Base-by-base conservation (phyloP, 2,113 vertebrate genomes). In the Ardeotis arabs region DNA sequence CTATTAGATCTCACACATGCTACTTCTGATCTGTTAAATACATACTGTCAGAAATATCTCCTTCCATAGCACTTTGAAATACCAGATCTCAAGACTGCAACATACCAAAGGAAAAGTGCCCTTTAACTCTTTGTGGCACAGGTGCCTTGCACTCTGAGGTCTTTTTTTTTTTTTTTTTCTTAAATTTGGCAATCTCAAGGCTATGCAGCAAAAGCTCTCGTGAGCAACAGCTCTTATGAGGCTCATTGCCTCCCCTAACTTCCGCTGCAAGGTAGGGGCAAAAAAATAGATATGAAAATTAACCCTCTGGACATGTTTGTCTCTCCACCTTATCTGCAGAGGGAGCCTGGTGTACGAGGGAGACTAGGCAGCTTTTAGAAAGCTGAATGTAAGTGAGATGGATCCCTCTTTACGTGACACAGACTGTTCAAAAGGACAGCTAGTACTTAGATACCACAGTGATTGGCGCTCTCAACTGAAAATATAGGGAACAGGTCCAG, bases 381-480 rank as follows among this genome's bases (percentile, higher is more conserved):
- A 56, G 29, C 23, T 56, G 52, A 47, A 41, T 63, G 3, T 29
- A 35, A 76, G 39, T 3, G 0, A 67, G 60, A 49, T 66, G 45
- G n/a, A 79, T 76, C 49, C 31, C 20, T 87, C 59, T 83, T 85
- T 93, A 96, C 1, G 18, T 90, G 90, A 95, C 75, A 88, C 31
- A 85, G 59, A 18, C 28, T 95, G 78, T 74, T 91, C 72, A 41
- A 56, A 93, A 88, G 82, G 87, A 96, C 94, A 97, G 16, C 70
- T 52, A 83, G 93, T 95, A 96, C 82, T 91, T 94, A 91, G 81
- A 87, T 83, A 93, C 63, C 82, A 85, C 95, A 96, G 50, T 45
- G 75, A 87, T 35, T 96, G 91, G 67, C 92, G 74, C 41, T 87
- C 31, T 73, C 12, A 39, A 45, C 70, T 74, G 22, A 93, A 96